These are phyloP conservation scores for Saccostrea echinata DNA, from an alignment of 1,140 invertebrate genomes.

Conservation along the genomic window DNA sequence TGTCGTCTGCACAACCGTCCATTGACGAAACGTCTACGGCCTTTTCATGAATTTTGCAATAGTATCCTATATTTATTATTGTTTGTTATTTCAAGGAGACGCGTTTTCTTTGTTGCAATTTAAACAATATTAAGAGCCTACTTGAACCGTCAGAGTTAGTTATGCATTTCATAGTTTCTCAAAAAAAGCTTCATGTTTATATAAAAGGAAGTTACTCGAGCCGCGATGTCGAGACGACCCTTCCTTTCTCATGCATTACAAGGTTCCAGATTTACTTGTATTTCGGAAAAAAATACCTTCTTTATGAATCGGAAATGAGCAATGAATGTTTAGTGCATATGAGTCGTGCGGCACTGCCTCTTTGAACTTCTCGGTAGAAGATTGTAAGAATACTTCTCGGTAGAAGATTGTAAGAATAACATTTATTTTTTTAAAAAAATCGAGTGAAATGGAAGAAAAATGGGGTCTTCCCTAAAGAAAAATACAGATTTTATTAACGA, in stretches of 20 bases:
- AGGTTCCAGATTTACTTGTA: not conserved
- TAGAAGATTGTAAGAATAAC: not conserved
- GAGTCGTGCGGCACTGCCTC: not conserved
- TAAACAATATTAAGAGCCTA: not conserved
- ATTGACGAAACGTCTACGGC: not conserved
- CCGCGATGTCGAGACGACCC: not conserved
- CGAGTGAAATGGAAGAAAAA: not conserved
- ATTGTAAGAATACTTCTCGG: too few species aligned
- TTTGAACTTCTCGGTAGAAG: not conserved
- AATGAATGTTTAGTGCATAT: not conserved
- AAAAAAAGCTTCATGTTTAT: not conserved
- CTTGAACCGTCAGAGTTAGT: too few species aligned
- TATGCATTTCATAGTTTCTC: too few species aligned
- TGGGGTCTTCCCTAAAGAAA: not conserved
- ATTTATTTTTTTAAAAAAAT: not conserved
- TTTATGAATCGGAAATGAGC: too few species aligned
- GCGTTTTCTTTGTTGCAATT: not conserved
- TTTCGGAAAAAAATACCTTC: too few species aligned
- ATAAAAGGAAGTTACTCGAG: not conserved
- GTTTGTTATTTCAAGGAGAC: not conserved
- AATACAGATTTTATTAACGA: not conserved
- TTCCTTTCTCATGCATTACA: slow-evolving; percentile 11
- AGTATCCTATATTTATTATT: not conserved
- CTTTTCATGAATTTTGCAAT: slow-evolving; percentile 12
- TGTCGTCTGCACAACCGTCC: slow-evolving; percentile 5